A percentile compares a stretch with the other conserved stretches of the same genome.
phyloP scores from a whole-genome alignment of 2,888 invertebrate genomes.

The Tetrapedia diversipes region DNA sequence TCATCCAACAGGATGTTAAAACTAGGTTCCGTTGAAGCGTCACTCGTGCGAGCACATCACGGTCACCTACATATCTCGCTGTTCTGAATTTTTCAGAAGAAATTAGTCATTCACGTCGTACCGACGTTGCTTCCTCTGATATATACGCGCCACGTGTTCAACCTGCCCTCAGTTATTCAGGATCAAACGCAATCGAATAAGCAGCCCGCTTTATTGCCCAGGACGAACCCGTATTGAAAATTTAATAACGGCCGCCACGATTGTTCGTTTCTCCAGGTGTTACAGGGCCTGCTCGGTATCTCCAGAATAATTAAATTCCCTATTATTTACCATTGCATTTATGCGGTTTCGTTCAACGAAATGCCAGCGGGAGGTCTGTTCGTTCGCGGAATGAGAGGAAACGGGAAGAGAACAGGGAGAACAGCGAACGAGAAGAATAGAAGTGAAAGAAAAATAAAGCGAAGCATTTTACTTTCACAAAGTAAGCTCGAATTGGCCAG shows the following conservation, averaged over 20 bases:
- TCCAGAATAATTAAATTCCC: constrained; percentile 61
- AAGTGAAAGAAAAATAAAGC: background rate
- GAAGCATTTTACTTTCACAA: too few relatives aligned
- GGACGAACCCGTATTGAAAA: constrained; percentile 52
- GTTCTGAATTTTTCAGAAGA: background rate
- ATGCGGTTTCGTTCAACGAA: constrained; percentile 16
- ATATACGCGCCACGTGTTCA: background rate
- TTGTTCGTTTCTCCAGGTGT: constrained; percentile 30
- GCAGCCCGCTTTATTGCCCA: constrained; percentile 29
- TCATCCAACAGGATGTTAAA: background rate
- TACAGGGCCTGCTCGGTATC: constrained; percentile 20
- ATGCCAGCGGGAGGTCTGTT: constrained; percentile 2
- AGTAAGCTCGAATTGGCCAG: background rate
- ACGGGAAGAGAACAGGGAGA: background rate
- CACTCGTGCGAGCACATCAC: too few relatives aligned
- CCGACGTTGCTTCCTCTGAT: background rate
- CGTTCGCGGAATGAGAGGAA: background rate
- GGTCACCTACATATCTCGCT: too few relatives aligned
- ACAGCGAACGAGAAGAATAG: background rate
- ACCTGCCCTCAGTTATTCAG: constrained; percentile 28
- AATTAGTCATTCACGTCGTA: background rate
- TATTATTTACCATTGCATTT: constrained; percentile 51
- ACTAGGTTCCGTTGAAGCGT: too few relatives aligned
- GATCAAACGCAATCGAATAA: constrained; percentile 38
- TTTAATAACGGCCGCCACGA: constrained; percentile 58